Conservation (phyloP, 2,888 invertebrate genomes). For the Slavum lentiscoides region DNA sequence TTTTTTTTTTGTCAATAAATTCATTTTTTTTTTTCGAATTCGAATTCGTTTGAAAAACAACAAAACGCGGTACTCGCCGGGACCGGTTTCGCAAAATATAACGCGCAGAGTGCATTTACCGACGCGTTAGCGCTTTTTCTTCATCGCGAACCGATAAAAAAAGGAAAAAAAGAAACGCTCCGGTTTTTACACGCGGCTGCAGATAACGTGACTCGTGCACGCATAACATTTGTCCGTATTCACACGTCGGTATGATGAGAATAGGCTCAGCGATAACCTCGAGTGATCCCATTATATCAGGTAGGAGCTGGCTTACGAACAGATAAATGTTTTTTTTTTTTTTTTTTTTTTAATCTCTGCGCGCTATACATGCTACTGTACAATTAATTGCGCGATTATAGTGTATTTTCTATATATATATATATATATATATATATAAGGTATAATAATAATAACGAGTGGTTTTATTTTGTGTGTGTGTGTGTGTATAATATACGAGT, state of each 20-base stretch:
- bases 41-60: no score
- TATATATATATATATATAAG: no score
- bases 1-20: no score
- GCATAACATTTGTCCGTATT: not conserved
- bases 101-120: not conserved
- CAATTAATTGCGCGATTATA: no score
- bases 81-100: not conserved
- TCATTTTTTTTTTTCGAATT: no score
- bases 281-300: conserved; percentile 39
- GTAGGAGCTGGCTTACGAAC: conserved; percentile 30
- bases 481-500: no score
- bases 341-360: no score
- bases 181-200: not conserved
- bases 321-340: conserved; percentile 39
- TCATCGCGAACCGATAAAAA: conserved; percentile 17
- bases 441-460: no score
- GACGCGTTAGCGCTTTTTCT: conserved; percentile 34
- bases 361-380: no score
- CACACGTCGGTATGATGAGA: conserved; percentile 28
- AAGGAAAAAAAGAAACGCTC: no score
- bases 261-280: conserved; percentile 50
- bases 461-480: no score
- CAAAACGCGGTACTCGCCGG: not conserved
- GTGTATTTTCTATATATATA: no score
- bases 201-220: not conserved